These are phyloP conservation scores for Mamestra configurata DNA, from an alignment of 1,140 invertebrate genomes.

Conservation along the genomic window DNA sequence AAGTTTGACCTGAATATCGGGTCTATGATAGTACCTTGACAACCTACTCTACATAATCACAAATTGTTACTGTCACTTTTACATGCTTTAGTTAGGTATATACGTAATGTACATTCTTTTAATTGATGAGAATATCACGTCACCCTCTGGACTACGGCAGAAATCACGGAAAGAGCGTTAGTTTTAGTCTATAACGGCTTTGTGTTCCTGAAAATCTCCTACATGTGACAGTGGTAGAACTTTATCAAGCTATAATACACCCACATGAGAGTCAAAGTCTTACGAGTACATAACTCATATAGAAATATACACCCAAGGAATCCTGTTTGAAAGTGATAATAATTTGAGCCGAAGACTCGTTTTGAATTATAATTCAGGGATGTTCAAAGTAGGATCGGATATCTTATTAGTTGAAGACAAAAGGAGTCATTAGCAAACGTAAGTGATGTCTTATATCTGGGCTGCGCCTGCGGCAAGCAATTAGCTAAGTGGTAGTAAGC, in stretches of 20 bases:
- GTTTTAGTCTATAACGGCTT: background rate
- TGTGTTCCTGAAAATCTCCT: background rate
- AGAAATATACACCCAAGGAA: background rate
- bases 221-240: constrained; percentile 1
- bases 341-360: background rate
- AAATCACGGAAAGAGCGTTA: background rate
- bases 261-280: background rate
- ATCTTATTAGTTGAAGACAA: constrained; percentile 6
- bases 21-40: too few relatives aligned
- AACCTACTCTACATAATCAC: too few relatives aligned
- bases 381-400: background rate
- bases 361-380: constrained; percentile 15
- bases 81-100: too few relatives aligned
- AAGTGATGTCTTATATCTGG: background rate
- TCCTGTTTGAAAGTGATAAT: constrained; percentile 18
- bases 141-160: too few relatives aligned
- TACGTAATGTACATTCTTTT: too few relatives aligned
- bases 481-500: constrained; percentile 26
- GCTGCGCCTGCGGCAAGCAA: constrained; percentile 1
- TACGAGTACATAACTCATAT: background rate
- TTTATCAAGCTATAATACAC: background rate
- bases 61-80: too few relatives aligned
- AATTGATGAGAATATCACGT: too few relatives aligned
- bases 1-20: too few relatives aligned
- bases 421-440: constrained; percentile 1